Evolutionary conservation across 2,797 vertebrate genomes (phyloP).

Genomic region (Cetoscarus ocellatus): DNA sequence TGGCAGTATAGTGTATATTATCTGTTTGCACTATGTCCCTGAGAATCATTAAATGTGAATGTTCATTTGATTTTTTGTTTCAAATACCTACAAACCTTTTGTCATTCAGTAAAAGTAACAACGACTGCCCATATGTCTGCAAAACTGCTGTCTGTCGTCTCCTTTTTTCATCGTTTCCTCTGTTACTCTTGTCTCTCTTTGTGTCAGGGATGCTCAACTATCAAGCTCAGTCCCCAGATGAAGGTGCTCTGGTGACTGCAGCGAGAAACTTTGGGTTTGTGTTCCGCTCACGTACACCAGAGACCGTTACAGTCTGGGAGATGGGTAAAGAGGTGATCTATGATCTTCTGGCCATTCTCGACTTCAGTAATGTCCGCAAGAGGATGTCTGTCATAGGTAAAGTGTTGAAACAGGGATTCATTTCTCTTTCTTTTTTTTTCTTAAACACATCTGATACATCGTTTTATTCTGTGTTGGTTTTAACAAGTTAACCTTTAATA

Average conservation of each 20-base stretch:
- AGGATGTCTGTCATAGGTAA: slow-evolving; percentile 96
- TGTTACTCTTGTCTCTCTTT: background rate
- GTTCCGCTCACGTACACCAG: slow-evolving; percentile 89
- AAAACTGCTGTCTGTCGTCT: too few species aligned
- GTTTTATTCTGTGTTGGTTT: background rate
- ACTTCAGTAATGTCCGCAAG: slow-evolving; percentile 94
- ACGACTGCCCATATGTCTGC: too few species aligned
- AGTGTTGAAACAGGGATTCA: background rate
- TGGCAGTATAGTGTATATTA: too few species aligned
- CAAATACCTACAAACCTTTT: too few species aligned
- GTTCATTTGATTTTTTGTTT: too few species aligned
- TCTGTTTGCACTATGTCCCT: too few species aligned
- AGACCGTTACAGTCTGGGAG: slow-evolving; percentile 89
- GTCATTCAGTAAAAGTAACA: too few species aligned
- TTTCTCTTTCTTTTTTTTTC: too few species aligned
- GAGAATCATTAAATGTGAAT: too few species aligned
- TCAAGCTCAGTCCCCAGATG: slow-evolving; percentile 97
- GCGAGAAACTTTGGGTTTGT: slow-evolving; percentile 96
- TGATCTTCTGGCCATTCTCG: slow-evolving; percentile 91
- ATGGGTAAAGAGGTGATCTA: slow-evolving; percentile 88
- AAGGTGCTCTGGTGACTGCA: slow-evolving; percentile 94
- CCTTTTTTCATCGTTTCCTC: background rate
- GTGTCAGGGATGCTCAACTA: slow-evolving; percentile 88
- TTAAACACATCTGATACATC: too few species aligned
- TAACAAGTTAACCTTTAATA: too few species aligned